Conservation (phyloP, 2,888 invertebrate species). For the Pterostichus madidus region DNA sequence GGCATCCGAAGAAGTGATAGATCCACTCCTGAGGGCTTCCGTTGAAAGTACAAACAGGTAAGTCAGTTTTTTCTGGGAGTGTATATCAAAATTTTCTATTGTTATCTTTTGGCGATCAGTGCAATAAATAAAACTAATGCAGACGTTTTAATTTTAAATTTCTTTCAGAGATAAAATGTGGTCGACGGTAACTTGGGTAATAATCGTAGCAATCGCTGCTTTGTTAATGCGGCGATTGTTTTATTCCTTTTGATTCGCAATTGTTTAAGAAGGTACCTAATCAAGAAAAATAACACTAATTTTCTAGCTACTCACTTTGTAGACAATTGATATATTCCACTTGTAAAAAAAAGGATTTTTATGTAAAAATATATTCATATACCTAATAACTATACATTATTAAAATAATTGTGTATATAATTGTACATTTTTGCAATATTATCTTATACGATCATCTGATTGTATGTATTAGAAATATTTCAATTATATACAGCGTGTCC, state of each 20-base stretch:
- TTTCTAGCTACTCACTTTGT: slow-evolving; percentile 26
- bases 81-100: neutral
- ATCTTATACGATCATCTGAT: neutral
- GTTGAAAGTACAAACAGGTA: slow-evolving; percentile 75
- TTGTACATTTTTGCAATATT: slow-evolving; percentile 43
- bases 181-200: slow-evolving; percentile 77
- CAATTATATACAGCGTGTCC: neutral
- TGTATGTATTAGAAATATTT: neutral
- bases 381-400: slow-evolving; percentile 9
- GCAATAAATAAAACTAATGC: neutral
- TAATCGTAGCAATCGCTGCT: slow-evolving; percentile 77
- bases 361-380: slow-evolving; percentile 54
- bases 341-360: slow-evolving; percentile 51
- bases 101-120: neutral
- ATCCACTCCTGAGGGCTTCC: slow-evolving; percentile 72
- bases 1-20: slow-evolving; percentile 58
- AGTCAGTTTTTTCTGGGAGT: slow-evolving; percentile 66
- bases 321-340: slow-evolving; percentile 45
- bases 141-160: slow-evolving; percentile 67
- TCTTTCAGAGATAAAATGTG: slow-evolving; percentile 78
- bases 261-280: neutral
- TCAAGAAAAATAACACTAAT: neutral
- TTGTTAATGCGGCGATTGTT: slow-evolving; percentile 78
- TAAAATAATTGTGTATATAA: slow-evolving; percentile 35
- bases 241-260: slow-evolving; percentile 68